phyloP scores from a whole-genome alignment of 2,113 vertebrate species.

The Bujurquina vittata region DNA sequence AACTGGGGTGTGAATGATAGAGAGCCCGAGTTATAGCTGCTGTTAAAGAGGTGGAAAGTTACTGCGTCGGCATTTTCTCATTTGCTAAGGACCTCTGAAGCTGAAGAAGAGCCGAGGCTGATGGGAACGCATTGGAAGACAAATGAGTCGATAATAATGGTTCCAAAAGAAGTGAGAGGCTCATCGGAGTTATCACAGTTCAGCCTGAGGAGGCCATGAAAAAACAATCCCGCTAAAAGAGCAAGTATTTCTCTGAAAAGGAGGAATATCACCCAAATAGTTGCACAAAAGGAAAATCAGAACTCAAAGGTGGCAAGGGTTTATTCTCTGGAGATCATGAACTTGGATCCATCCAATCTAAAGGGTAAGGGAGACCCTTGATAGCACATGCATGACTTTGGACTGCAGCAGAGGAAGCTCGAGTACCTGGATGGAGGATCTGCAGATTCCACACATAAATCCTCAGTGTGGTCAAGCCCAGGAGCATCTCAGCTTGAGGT shows the following conservation, averaged over 20 bases:
- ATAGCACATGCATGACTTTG: background rate
- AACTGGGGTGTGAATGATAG: background rate
- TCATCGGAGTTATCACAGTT: background rate
- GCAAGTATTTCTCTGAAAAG: no score
- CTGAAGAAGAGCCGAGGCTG: no score
- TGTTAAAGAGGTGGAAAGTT: background rate
- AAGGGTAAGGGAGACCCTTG: background rate
- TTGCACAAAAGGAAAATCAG: no score
- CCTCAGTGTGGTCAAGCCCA: no score
- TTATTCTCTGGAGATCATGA: background rate
- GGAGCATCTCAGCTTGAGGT: no score
- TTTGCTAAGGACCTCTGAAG: no score
- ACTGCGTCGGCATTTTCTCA: no score
- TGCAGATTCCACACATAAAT: no score
- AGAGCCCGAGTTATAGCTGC: background rate
- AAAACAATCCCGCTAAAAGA: no score
- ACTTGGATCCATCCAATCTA: no score
- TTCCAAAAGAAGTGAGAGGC: background rate
- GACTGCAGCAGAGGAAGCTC: background rate
- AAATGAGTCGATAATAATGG: background rate
- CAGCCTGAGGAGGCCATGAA: background rate
- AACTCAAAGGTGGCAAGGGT: background rate
- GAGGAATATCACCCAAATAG: no score
- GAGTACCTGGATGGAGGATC: accelerated
- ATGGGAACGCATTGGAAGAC: background rate